A percentile compares a stretch with the other conserved stretches of the same genome.
Conservation (phyloP, 2,888 invertebrate species). For the Drosophila demipolita region DNA sequence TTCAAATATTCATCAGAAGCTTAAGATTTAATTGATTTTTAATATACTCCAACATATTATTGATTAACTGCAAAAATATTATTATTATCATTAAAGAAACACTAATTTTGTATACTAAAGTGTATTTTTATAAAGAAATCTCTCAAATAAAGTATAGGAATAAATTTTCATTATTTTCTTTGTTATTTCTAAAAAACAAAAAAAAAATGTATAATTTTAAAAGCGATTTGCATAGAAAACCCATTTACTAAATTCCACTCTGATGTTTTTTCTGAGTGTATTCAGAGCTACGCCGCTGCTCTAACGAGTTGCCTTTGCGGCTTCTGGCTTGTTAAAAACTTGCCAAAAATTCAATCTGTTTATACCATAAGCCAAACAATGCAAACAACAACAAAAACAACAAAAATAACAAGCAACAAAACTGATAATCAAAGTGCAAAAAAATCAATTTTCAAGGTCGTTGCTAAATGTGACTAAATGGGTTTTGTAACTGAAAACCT, state of each 20-base stretch:
- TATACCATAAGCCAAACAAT: conserved; percentile 45
- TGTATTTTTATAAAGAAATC: background rate
- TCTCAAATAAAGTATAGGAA: background rate
- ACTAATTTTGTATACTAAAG: no score
- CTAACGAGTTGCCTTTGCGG: conserved; percentile 2
- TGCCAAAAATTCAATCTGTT: conserved; percentile 74
- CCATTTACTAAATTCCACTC: background rate
- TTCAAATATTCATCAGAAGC: background rate
- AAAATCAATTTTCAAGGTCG: conserved; percentile 60
- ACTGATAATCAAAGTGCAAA: conserved; percentile 52
- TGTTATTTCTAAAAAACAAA: background rate
- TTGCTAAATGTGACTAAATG: conserved; percentile 1
- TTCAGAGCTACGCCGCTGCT: background rate
- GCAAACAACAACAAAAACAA: conserved; percentile 25
- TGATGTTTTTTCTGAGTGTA: background rate
- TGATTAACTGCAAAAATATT: background rate
- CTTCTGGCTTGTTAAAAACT: conserved; percentile 62
- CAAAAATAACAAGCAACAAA: conserved; percentile 7
- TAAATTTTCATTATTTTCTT: background rate
- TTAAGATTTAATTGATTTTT: no score
- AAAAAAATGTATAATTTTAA: background rate
- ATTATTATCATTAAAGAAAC: background rate
- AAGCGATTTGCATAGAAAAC: background rate
- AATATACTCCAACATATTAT: background rate
- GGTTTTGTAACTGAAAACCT: background rate